Base-by-base conservation (phyloP, 2,797 vertebrate species). In the Holocentrus rufus region DNA sequence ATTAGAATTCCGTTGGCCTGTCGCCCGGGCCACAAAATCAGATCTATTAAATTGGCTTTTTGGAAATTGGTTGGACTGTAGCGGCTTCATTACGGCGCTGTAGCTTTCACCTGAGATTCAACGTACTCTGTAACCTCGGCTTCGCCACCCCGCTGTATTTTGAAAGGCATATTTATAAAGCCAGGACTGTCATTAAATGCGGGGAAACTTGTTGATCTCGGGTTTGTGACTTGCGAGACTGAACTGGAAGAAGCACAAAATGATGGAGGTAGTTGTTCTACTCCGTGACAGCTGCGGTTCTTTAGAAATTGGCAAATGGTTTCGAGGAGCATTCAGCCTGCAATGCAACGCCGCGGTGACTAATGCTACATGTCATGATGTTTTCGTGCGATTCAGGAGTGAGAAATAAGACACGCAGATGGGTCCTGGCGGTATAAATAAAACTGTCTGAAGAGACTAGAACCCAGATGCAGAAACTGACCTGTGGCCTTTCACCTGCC, bases 401-500 rank as follows among this genome's bases (percentile, higher is more conserved):
- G 7, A 9, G 46, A 57, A 53, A 62, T 13, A 22, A 36, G 15
- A 22, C 46, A 71, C 72, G 63, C 55, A 64, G 65, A 70, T 77
- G 65, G 60, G 53, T 23, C 4, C 31, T 59, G 25, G n/a, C 72
- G 47, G 20, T 53, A 53, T 53, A 55, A 55, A 65, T 72, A 66
- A 65, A 80, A 70, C 34, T 61, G 49, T 63, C 20, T 47, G 65
- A 76, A 62, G 15, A 79, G n/a, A 79, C 18, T 13, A 42, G 7
- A 66, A 69, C 54, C 60, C 49, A 61, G 55, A 71, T 74, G 82
- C 74, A 80, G 42, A 77, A 85, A 55, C 69, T 68, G 47, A 85
- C 69, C 75, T 61, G 54, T 66, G 72, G 86, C 85, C 80, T 87
- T 76, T 87, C 30, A 84, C 82, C 77, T 49, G 27, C 23, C 30